A percentile compares a stretch with the other conserved stretches of the same genome.
Evolutionary conservation across 2,113 vertebrate species (phyloP).

Genomic region (Aythya baeri): DNA sequence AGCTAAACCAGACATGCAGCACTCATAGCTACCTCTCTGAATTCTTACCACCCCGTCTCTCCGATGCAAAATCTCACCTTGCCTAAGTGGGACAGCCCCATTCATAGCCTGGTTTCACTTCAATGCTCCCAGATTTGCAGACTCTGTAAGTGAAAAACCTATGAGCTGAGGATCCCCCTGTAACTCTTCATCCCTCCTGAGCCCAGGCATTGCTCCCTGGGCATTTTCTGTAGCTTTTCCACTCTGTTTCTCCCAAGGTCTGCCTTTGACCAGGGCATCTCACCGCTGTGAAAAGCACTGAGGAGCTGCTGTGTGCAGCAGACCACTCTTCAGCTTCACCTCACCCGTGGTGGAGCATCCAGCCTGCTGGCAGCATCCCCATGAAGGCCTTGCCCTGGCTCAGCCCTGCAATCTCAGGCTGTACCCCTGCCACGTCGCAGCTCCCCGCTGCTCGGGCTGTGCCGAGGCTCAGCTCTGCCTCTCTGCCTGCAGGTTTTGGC

Average conservation of each 20-base stretch:
- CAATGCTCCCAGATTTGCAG: background rate
- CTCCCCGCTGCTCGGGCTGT: background rate
- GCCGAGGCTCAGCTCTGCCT: background rate
- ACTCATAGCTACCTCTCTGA: background rate
- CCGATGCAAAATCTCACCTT: background rate
- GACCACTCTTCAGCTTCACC: fast-evolving
- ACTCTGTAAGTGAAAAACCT: background rate
- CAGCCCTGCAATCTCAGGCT: background rate
- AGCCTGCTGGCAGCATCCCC: background rate
- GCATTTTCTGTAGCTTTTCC: background rate
- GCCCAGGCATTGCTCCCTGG: background rate
- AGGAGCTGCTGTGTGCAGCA: background rate
- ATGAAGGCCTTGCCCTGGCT: fast-evolving
- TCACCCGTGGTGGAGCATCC: fast-evolving
- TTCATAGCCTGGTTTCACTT: background rate
- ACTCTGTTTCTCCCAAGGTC: fast-evolving
- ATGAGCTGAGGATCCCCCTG: fast-evolving
- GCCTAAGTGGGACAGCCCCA: background rate
- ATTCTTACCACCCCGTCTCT: background rate
- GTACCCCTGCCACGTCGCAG: background rate
- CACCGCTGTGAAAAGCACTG: fast-evolving
- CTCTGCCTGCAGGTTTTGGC: background rate
- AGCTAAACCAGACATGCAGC: background rate
- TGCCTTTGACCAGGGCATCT: background rate
- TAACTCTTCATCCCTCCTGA: background rate